Base-by-base conservation (phyloP, 2,113 vertebrate genomes). In the Donacobius atricapilla region DNA sequence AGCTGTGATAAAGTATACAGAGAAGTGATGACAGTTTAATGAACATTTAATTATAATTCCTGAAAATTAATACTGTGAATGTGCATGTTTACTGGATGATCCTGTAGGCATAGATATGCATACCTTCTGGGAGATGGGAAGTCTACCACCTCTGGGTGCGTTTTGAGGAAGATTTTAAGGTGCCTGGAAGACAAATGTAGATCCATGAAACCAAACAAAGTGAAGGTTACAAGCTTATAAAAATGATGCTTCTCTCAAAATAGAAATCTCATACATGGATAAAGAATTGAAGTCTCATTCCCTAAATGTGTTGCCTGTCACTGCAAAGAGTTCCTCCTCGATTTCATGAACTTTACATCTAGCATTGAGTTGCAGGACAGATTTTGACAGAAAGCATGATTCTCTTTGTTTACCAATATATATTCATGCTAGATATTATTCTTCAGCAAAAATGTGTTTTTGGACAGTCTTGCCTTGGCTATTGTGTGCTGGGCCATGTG, bases 161-260 rank as follows among this genome's bases (percentile, higher is more conserved):
- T 61, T 48, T 82, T 37, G 24, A 50, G 19, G 57, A 84, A 27
- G 3, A 37, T 75, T 75, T 15, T 63, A 44, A 79, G 10, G 23
- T 70, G 9, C 14, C 23, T 65, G 42, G 14, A 82, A 87, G 18
- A 42, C 20, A 40, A 66, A 40, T 25, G 22, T 21, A 24, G 25
- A 37, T 39, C 2, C 0, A 1, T 60, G 21, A 70, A 90, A 68
- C 10, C 16, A 57, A 61, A 33, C 0, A 8, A 85, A 82, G 8
- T 0, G 0, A 77, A 84, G 23, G 9, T 15, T 54, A 23, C 22
- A 37, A 40, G 13, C 11, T 82, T 82, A 78, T 21, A 35, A 78
- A 81, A 54, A 6, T 27, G 2, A 35, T 50, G 17, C 8, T 69
- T 88, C 10, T 19, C 5, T 73, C 21, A 66, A 30, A 71, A 33